Conservation (phyloP, 2,888 invertebrate species). For the Andrena trimmerana region DNA sequence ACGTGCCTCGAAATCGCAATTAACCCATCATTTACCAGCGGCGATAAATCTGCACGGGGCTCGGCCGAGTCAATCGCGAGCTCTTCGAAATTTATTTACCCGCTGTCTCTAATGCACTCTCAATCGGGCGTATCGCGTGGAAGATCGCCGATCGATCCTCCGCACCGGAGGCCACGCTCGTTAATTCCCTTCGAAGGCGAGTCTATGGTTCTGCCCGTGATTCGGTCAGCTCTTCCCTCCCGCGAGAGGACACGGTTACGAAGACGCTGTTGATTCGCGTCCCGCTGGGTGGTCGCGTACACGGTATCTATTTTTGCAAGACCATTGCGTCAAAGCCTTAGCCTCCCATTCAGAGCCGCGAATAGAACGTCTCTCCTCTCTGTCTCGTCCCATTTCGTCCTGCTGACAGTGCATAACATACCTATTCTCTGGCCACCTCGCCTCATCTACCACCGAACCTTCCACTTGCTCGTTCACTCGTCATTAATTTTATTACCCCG, state of each 20-base stretch:
- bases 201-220: not conserved
- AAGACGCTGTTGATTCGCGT: not conserved
- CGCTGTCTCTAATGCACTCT: not conserved
- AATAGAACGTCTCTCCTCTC: slow-evolving; percentile 72
- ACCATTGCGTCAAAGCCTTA: slow-evolving; percentile 70
- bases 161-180: not conserved
- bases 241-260: not conserved
- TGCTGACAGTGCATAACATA: not conserved
- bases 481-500: no score
- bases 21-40: not conserved
- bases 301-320: slow-evolving; percentile 75
- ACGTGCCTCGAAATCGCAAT: not conserved
- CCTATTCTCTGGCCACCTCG: no score
- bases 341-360: slow-evolving; percentile 76
- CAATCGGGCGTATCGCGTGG: not conserved
- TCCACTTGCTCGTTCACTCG: no score
- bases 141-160: not conserved
- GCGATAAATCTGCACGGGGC: not conserved
- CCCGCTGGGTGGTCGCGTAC: slow-evolving; percentile 1
- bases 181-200: not conserved
- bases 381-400: slow-evolving; percentile 7
- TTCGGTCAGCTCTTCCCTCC: not conserved
- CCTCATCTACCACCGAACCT: not conserved
- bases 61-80: not conserved
- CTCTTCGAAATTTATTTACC: not conserved